These are phyloP conservation scores for Cephus pulcher DNA, from an alignment of 2,888 invertebrate genomes.

Conservation along the genomic window DNA sequence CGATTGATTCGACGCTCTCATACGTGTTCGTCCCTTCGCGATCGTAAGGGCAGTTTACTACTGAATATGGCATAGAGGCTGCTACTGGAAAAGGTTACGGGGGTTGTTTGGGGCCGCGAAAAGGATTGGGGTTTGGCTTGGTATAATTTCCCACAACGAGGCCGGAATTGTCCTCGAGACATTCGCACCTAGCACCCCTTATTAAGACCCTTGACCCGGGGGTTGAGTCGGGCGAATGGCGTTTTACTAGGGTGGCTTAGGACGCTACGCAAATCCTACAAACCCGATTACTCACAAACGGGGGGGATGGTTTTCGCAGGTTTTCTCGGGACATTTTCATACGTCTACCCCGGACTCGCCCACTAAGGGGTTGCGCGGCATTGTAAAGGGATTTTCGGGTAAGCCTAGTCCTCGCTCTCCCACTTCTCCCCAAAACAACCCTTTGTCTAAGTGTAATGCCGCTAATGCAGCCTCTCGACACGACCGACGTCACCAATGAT, in stretches of 20 bases:
- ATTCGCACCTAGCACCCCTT: not conserved
- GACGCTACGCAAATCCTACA: not conserved
- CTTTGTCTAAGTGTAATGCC: conserved; percentile 19
- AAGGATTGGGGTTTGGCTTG: not conserved
- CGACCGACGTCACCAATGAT: not conserved
- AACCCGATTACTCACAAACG: not conserved
- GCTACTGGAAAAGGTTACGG: not conserved
- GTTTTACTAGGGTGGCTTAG: not conserved
- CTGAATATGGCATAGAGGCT: not conserved
- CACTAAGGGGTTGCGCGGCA: not conserved
- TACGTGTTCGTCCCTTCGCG: not conserved
- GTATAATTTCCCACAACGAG: not conserved
- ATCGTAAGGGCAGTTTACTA: not conserved
- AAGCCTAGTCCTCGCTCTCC: not conserved
- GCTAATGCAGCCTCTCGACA: conserved; percentile 20
- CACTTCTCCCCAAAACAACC: conserved; percentile 11
- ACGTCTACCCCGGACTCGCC: not conserved
- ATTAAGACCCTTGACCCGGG: not conserved
- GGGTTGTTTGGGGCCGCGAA: not conserved
- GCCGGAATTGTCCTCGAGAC: not conserved
- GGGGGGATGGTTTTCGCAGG: not conserved
- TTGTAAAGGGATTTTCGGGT: not conserved
- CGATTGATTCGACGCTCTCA: not conserved
- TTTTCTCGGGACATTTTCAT: not conserved
- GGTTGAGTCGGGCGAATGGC: not conserved